Percentiles rank a stretch among this genome's conserved stretches.
phyloP scores from a whole-genome alignment of 1,140 invertebrate genomes.

The Megalonaias nervosa region DNA sequence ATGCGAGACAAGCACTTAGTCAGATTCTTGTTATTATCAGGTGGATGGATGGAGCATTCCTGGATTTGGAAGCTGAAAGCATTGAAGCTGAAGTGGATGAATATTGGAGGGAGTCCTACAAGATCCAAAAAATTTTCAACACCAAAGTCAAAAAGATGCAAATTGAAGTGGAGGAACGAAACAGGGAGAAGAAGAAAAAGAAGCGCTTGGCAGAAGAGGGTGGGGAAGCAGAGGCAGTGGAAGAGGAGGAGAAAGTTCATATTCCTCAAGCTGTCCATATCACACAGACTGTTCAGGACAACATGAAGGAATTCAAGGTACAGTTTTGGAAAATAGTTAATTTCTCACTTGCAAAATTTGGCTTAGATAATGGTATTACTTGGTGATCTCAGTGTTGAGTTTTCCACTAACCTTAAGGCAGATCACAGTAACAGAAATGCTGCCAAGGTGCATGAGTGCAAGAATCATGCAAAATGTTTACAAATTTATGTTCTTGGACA shows the following conservation, averaged over 20 bases:
- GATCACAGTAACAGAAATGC: no score
- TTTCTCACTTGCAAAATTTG: no score
- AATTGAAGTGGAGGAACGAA: slow-evolving; percentile 65
- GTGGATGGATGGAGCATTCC: slow-evolving; percentile 93
- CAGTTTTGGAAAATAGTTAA: neutral
- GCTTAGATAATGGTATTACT: no score
- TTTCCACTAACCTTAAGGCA: no score
- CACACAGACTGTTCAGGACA: slow-evolving; percentile 73
- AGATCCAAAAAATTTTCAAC: slow-evolving; percentile 86
- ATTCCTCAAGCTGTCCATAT: slow-evolving; percentile 63
- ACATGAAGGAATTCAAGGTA: slow-evolving; percentile 85
- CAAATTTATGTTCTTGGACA: no score
- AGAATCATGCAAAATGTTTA: no score
- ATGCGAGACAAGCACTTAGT: neutral
- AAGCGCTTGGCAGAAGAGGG: slow-evolving; percentile 75
- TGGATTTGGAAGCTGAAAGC: slow-evolving; percentile 80
- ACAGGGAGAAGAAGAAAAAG: slow-evolving; percentile 66
- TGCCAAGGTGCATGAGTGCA: no score
- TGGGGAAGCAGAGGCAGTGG: slow-evolving; percentile 71
- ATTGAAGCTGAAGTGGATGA: slow-evolving; percentile 69
- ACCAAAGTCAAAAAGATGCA: slow-evolving; percentile 76
- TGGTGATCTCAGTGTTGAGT: no score
- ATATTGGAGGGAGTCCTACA: slow-evolving; percentile 78
- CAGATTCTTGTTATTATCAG: slow-evolving; percentile 39
- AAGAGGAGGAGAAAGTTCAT: slow-evolving; percentile 60